A percentile compares a stretch with the other conserved stretches of the same genome.
Conservation (phyloP, 2,113 vertebrate species). For the Neotragus pygmaeus region DNA sequence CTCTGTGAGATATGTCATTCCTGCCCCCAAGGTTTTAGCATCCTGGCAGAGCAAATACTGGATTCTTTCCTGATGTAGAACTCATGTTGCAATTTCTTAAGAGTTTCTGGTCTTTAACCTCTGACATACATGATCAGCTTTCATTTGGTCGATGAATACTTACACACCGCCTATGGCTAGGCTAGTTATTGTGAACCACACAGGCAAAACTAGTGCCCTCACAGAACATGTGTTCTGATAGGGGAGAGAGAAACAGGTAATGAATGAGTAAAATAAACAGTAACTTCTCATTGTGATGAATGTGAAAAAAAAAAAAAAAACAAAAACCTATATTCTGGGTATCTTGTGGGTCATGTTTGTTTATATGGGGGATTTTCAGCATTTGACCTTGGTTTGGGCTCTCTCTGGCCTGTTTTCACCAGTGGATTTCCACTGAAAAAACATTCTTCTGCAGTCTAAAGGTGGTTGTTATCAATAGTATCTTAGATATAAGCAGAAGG, state of each 20-base stretch:
- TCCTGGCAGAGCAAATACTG: neutral
- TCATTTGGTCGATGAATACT: neutral
- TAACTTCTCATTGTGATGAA: neutral
- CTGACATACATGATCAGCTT: neutral
- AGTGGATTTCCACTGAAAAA: constrained; percentile 30
- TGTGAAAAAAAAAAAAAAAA: neutral
- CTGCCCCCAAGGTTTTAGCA: neutral
- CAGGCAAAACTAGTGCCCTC: neutral
- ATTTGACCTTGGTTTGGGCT: neutral
- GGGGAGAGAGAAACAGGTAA: neutral
- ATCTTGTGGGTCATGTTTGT: neutral
- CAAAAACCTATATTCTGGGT: neutral
- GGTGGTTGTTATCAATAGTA: neutral
- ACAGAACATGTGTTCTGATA: neutral
- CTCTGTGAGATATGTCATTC: neutral
- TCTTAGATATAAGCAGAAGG: neutral
- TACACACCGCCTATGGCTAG: neutral
- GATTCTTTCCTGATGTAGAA: neutral
- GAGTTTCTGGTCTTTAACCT: neutral
- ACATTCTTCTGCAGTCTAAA: neutral
- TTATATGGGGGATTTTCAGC: neutral
- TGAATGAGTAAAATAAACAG: neutral
- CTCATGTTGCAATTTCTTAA: neutral
- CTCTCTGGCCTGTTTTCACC: neutral
- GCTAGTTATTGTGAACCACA: neutral